phyloP scores from a whole-genome alignment of 2,113 vertebrate genomes.

The Alligator sinensis region DNA sequence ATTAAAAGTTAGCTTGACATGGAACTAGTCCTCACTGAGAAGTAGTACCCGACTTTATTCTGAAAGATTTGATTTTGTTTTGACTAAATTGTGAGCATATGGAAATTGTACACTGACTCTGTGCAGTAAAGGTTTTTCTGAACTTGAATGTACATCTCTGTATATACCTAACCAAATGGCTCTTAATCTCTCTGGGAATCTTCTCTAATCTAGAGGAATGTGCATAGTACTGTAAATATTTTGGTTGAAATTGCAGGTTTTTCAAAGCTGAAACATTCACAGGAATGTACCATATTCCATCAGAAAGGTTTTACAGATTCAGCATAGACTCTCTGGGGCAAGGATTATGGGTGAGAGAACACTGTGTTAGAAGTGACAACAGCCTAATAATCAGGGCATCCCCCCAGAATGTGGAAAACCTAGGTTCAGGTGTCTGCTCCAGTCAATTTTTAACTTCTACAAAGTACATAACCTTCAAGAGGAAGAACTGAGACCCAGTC shows the following conservation, averaged over 20 bases:
- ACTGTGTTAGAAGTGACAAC: background rate
- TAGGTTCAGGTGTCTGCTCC: background rate
- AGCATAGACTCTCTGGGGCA: slow-evolving; percentile 1
- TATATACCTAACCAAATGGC: background rate
- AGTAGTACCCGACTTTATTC: background rate
- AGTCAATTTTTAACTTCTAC: background rate
- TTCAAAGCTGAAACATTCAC: slow-evolving; percentile 11
- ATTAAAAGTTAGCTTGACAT: slow-evolving; percentile 39
- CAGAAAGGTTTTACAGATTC: slow-evolving; percentile 29
- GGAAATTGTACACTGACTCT: background rate
- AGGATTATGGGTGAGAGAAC: slow-evolving; percentile 18
- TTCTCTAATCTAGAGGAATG: slow-evolving; percentile 33
- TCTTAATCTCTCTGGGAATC: slow-evolving; percentile 1
- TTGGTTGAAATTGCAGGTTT: background rate
- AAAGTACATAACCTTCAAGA: background rate
- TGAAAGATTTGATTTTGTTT: slow-evolving; percentile 20
- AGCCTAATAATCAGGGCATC: background rate
- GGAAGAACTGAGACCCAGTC: background rate
- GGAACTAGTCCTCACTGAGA: slow-evolving; percentile 8
- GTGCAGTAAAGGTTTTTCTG: background rate
- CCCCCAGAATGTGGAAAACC: background rate
- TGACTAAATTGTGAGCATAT: slow-evolving; percentile 31
- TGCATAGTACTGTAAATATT: slow-evolving; percentile 1
- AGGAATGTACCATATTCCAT: background rate
- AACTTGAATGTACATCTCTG: slow-evolving; percentile 48